These are phyloP conservation scores for Tribolium madens DNA, from an alignment of 1,140 invertebrate genomes.

Conservation along the genomic window DNA sequence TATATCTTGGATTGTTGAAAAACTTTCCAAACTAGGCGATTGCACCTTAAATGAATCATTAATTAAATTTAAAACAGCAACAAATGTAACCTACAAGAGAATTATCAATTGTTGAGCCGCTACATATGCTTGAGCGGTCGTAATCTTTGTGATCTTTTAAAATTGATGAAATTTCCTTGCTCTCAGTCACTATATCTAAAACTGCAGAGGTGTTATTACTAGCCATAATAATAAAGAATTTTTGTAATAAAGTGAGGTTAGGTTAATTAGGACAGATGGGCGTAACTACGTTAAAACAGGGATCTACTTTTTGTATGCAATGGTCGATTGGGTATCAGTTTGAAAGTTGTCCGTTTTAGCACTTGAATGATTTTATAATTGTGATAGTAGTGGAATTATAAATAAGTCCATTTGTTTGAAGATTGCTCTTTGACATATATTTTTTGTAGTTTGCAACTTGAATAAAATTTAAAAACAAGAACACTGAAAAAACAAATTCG, in stretches of 20 bases:
- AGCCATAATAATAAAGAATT: slow-evolving; percentile 47
- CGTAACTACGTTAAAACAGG: neutral
- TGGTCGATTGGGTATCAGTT: neutral
- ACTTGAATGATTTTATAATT: too few species aligned
- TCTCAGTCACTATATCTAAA: slow-evolving; percentile 63
- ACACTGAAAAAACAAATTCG: neutral
- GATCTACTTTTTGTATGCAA: neutral
- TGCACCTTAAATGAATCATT: slow-evolving; percentile 64
- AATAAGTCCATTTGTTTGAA: neutral
- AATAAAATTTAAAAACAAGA: slow-evolving; percentile 2
- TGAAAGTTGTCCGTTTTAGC: too few species aligned
- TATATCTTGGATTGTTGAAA: slow-evolving; percentile 72
- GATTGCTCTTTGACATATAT: slow-evolving; percentile 28
- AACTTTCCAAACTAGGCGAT: slow-evolving; percentile 74
- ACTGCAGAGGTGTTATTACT: slow-evolving; percentile 59
- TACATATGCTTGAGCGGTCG: slow-evolving; percentile 58
- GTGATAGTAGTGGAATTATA: neutral
- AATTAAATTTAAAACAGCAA: slow-evolving; percentile 25
- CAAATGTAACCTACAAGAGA: slow-evolving; percentile 58
- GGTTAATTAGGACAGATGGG: slow-evolving; percentile 17
- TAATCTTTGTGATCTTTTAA: slow-evolving; percentile 60
- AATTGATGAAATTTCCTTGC: slow-evolving; percentile 59
- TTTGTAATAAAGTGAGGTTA: slow-evolving; percentile 15
- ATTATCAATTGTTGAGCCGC: slow-evolving; percentile 59
- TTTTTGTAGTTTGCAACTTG: slow-evolving; percentile 13